Conservation (phyloP, 2,113 vertebrate genomes). For the Hyla sarda region DNA sequence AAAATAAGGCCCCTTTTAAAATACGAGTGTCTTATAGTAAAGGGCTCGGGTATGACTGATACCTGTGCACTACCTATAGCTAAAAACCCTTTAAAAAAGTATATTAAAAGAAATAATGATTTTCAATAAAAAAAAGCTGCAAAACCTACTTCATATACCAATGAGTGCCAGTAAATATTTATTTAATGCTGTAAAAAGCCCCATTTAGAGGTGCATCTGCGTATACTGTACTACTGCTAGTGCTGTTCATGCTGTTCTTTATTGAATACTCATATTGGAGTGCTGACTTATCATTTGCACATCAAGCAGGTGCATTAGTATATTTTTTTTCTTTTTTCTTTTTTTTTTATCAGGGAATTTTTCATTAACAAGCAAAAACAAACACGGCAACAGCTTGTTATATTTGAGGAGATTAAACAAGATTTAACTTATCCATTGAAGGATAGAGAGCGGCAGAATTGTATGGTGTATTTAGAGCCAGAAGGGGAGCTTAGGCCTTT, state of each 20-base stretch:
- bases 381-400: constrained; percentile 67
- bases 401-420: constrained; percentile 71
- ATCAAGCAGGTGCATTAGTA: constrained; percentile 64
- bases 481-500: constrained; percentile 67
- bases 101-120: background rate
- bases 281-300: constrained; percentile 64
- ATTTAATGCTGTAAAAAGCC: background rate
- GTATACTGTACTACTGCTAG: background rate
- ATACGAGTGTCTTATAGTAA: too few relatives aligned
- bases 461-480: constrained; percentile 68
- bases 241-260: background rate
- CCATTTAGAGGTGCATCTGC: background rate
- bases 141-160: background rate
- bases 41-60: background rate
- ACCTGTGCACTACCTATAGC: background rate
- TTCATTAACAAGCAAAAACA: constrained; percentile 69
- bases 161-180: background rate
- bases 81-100: too few relatives aligned
- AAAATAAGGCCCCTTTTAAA: too few relatives aligned
- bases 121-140: background rate
- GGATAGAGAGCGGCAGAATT: constrained; percentile 64
- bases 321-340: constrained; percentile 41
- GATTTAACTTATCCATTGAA: constrained; percentile 64
- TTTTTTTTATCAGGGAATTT: constrained; percentile 60
- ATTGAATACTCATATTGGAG: constrained; percentile 29